These are phyloP conservation scores for Watersipora subatra DNA, from an alignment of 1,140 invertebrate species.

Conservation along the genomic window DNA sequence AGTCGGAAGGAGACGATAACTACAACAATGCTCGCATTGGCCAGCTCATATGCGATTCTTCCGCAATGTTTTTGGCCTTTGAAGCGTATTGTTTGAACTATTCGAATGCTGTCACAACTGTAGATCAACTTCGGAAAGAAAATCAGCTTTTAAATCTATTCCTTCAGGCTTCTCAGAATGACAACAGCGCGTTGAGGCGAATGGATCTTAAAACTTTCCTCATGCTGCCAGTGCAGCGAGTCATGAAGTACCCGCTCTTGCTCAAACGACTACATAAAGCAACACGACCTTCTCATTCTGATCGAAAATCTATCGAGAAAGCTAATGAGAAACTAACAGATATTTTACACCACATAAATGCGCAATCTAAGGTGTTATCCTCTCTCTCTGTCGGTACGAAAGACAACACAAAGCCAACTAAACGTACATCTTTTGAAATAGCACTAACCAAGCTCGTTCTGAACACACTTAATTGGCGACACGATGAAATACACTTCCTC, in stretches of 20 bases:
- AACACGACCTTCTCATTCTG: conserved; percentile 65
- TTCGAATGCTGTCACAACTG: conserved; percentile 67
- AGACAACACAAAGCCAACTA: not conserved
- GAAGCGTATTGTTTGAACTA: conserved; percentile 76
- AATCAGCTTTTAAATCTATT: conserved; percentile 87
- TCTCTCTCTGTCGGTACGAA: not conserved
- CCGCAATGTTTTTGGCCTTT: conserved; percentile 81
- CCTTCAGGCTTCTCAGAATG: conserved; percentile 86
- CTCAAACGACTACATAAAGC: conserved; percentile 77
- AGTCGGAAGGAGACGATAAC: conserved; percentile 72
- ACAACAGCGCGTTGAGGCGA: conserved; percentile 74
- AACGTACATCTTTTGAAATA: not conserved
- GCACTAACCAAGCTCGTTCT: not conserved
- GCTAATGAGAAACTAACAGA: conserved; percentile 82
- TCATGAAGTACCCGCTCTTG: conserved; percentile 65
- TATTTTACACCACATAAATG: conserved; percentile 83
- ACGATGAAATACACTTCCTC: not conserved
- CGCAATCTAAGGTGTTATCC: conserved; percentile 8
- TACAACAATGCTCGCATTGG: conserved; percentile 76
- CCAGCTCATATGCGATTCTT: conserved; percentile 75
- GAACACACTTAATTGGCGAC: not conserved
- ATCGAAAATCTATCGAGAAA: conserved; percentile 55
- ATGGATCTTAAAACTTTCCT: conserved; percentile 95
- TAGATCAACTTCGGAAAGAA: conserved; percentile 84
- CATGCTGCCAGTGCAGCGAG: conserved; percentile 54